phyloP scores from a whole-genome alignment of 2,888 invertebrate species.

The Ennomos erosarius region DNA sequence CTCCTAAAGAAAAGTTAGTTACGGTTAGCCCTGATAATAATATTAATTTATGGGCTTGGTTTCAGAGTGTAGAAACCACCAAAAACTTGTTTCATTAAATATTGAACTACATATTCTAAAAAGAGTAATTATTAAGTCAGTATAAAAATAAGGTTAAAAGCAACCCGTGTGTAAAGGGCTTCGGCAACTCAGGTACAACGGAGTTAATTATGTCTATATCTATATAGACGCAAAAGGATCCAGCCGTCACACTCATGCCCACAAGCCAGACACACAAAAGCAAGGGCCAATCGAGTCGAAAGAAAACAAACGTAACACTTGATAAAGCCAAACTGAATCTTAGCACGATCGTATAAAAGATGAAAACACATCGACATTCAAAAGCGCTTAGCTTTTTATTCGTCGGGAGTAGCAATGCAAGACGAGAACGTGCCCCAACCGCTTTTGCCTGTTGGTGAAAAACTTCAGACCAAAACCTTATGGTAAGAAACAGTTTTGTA shows the following conservation, averaged over 20 bases:
- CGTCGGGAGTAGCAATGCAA: constrained; percentile 61
- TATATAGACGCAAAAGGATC: constrained; percentile 77
- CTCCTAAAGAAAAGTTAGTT: too few species aligned
- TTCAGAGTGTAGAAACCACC: too few species aligned
- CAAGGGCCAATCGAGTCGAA: constrained; percentile 62
- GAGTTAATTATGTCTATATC: constrained; percentile 76
- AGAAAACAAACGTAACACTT: constrained; percentile 59
- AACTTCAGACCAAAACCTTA: constrained; percentile 51
- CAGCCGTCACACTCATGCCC: constrained; percentile 79
- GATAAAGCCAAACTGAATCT: constrained; percentile 60
- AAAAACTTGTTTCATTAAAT: too few species aligned
- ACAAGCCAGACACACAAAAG: constrained; percentile 76
- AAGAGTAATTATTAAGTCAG: too few species aligned
- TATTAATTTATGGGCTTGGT: too few species aligned
- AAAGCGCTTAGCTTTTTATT: constrained; percentile 61
- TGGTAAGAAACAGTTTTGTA: constrained; percentile 43
- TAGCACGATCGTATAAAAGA: constrained; percentile 61
- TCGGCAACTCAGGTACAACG: constrained; percentile 75
- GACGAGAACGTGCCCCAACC: constrained; percentile 81
- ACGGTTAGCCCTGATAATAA: too few species aligned
- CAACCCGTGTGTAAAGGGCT: constrained; percentile 59
- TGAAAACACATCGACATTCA: constrained; percentile 50
- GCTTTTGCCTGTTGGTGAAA: constrained; percentile 76
- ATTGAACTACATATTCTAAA: too few species aligned
- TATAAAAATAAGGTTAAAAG: constrained; percentile 30